Evolutionary conservation across 1,140 invertebrate genomes (phyloP), one percentile per base, ranked within the genome.

Genomic region (Drosophila nigrodunni): DNA sequence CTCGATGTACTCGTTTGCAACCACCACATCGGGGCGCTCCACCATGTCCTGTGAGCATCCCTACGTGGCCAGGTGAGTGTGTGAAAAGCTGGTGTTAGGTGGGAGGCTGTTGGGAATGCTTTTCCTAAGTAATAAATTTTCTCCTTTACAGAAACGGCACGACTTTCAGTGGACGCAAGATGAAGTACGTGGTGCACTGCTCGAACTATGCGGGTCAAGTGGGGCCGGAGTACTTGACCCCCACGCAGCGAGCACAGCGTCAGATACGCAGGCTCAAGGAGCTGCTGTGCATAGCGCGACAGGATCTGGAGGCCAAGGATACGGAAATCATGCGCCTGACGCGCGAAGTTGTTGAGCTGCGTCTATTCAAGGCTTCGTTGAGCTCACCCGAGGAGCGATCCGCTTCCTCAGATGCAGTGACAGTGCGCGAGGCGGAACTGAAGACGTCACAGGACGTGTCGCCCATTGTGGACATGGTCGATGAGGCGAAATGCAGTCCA

Each of bases 131-230:
- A 15, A 37, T 37, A 46, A 50, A 35, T 37, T 30, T 25, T 15
- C 4, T 15, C 7, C 8, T 4, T 50, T 35, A 0, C n/a, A 94
- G 95, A 78, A 97, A 97, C 92, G 96, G 96, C 7, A 97, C 96
- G 8, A 97, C 96, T 15, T 97, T 96, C 75, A 95, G 94, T 87
- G 94, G 94, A 9, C 92, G 94, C 41, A 94, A 94, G 55, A 95
- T 95, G 91, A 95, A 96, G 78, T 97, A 97, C 91, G 95, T 97
- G 34, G 94, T 97, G 30, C 96, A 97, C 91, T 97, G 96, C 90
- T 96, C 95, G 10, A 95, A 95, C 74, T 95, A 96, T 91, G 94
- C 95, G n/a, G 95, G 94, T 0, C 94, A 95, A 39, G 94, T 95
- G 59, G 95, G 94, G 8, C 95, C 96, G 52, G 96, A 97, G 82